Evolutionary conservation across 2,888 invertebrate species (phyloP).

Genomic region (Phragmatobia fuliginosa): DNA sequence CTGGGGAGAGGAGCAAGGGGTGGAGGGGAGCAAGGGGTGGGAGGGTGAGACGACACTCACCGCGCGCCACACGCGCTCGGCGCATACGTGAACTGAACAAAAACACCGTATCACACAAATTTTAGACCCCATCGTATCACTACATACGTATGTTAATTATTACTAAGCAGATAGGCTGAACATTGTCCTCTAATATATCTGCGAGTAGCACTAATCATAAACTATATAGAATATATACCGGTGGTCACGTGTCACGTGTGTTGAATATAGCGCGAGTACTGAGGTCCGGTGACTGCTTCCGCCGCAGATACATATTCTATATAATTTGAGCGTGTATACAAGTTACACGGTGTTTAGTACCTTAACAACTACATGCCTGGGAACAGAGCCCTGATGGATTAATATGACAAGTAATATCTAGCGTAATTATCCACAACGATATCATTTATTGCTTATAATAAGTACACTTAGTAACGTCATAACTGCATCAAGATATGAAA

Average conservation of each 20-base stretch:
- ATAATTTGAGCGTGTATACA: not conserved
- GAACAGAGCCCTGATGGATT: not conserved
- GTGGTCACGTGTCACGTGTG: not conserved
- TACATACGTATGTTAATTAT: conserved; percentile 9
- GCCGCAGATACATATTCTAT: not conserved
- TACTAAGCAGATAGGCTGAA: not conserved
- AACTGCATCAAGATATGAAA: not conserved
- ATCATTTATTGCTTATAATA: not conserved
- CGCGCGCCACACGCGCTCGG: not conserved
- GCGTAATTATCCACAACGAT: not conserved
- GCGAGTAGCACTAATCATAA: not conserved
- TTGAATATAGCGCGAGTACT: not conserved
- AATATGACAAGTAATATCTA: not conserved
- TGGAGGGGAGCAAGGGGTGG: too few species aligned
- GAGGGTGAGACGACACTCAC: too few species aligned
- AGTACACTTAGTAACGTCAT: not conserved
- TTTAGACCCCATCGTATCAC: conserved; percentile 50
- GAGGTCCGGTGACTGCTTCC: not conserved
- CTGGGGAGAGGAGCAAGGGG: too few species aligned
- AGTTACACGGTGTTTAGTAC: not conserved
- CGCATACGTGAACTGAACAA: conserved; percentile 41
- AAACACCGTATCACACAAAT: conserved; percentile 51
- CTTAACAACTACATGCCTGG: not conserved
- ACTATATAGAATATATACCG: not conserved
- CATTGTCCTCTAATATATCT: not conserved